Conservation (phyloP, 2,888 invertebrate species). For the Malachius bipustulatus region DNA sequence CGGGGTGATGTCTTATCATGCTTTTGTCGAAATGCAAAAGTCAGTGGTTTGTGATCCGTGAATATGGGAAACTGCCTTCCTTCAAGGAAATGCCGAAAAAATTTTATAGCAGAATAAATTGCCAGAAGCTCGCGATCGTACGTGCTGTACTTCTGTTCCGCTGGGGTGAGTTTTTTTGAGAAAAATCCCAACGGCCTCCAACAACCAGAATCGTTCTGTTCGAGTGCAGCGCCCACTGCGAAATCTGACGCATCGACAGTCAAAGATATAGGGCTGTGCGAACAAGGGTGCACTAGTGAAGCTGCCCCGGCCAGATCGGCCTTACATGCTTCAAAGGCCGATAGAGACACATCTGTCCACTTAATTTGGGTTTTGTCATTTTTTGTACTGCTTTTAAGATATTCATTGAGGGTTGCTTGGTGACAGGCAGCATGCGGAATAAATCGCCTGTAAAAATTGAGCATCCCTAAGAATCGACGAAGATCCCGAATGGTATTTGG, state of each 20-base stretch:
- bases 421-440: too few relatives aligned
- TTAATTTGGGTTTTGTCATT: constrained; percentile 8
- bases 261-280: neutral
- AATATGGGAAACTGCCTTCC: constrained; percentile 5
- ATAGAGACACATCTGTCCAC: too few relatives aligned
- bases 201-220: neutral
- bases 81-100: constrained; percentile 5
- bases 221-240: constrained; percentile 2
- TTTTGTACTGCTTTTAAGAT: neutral
- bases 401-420: constrained; percentile 4
- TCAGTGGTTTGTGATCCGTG: constrained; percentile 8
- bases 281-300: constrained; percentile 5
- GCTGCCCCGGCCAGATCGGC: too few relatives aligned
- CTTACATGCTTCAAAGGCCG: too few relatives aligned
- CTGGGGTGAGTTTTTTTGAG: neutral
- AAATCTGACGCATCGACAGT: constrained; percentile 6
- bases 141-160: constrained; percentile 6
- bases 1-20: too few relatives aligned
- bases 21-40: constrained; percentile 7
- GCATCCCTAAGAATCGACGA: constrained; percentile 3
- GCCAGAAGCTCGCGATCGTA: too few relatives aligned
- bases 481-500: too few relatives aligned
- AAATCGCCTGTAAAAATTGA: constrained; percentile 1
- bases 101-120: constrained; percentile 7
- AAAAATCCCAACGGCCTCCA: too few relatives aligned